Evolutionary conservation across 2,797 vertebrate species (phyloP).

Genomic region (Pangasius sanitwongsei): DNA sequence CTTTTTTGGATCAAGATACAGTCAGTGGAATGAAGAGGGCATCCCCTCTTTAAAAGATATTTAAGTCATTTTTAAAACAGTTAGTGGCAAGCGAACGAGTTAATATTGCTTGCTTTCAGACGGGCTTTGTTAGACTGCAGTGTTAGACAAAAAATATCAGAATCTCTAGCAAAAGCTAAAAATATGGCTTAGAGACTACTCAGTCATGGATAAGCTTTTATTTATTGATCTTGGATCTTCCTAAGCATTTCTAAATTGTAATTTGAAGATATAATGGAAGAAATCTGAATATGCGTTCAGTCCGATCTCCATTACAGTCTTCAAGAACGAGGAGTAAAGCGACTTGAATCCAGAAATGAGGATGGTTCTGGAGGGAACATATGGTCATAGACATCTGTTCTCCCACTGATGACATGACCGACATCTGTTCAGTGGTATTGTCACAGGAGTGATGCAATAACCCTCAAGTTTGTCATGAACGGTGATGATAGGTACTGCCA

Average conservation of each 20-base stretch:
- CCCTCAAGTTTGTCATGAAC: constrained; percentile 1
- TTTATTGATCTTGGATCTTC: not conserved
- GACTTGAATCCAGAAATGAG: not conserved
- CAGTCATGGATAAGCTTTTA: not conserved
- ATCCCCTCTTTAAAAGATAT: not conserved
- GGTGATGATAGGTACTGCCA: not conserved
- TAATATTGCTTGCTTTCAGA: not conserved
- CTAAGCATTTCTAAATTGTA: not conserved
- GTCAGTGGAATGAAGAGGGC: not conserved
- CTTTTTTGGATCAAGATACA: not conserved
- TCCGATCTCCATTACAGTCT: not conserved
- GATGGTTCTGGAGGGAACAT: constrained; percentile 6
- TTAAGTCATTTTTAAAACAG: not conserved
- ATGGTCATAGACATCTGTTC: constrained; percentile 12
- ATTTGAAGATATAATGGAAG: too few species aligned
- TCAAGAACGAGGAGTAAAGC: not conserved
- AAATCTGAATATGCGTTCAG: not conserved
- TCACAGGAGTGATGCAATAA: constrained; percentile 19
- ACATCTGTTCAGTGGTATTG: constrained; percentile 16
- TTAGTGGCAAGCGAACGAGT: not conserved
- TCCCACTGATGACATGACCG: constrained; percentile 19
- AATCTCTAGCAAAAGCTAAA: not conserved
- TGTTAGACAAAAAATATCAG: not conserved
- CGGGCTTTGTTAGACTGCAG: not conserved
- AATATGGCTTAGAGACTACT: not conserved